Percentiles rank a stretch among this genome's conserved stretches.
Conservation (phyloP, 2,113 vertebrate genomes). For the Megaceryle torquata region DNA sequence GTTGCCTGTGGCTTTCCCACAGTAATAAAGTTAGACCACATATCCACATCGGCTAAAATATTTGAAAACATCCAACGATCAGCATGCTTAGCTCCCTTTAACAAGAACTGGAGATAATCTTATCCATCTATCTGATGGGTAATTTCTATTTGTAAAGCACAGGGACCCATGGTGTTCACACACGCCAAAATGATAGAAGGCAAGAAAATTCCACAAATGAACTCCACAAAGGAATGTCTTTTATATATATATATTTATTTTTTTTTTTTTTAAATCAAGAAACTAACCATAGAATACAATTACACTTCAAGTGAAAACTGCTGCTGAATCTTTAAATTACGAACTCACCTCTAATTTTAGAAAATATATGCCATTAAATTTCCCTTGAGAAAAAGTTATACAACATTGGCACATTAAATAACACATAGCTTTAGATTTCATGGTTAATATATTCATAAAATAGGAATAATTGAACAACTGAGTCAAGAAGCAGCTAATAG, state of each 20-base stretch:
- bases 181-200: not conserved
- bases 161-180: not conserved
- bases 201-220: not conserved
- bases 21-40: constrained; percentile 58
- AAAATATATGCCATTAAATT: not conserved
- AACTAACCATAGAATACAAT: not conserved
- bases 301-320: not conserved
- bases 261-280: not conserved
- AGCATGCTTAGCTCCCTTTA: not conserved
- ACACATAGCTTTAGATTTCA: not conserved
- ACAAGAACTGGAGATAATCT: constrained; percentile 6
- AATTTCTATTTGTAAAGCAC: constrained; percentile 1
- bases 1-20: constrained; percentile 58
- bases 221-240: not conserved
- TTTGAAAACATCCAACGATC: constrained; percentile 25
- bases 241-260: not conserved
- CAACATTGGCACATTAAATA: not conserved
- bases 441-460: not conserved
- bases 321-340: not conserved
- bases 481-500: not conserved
- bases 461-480: not conserved
- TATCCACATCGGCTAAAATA: constrained; percentile 49
- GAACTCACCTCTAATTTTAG: not conserved
- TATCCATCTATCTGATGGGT: not conserved
- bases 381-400: not conserved